phyloP scores from a whole-genome alignment of 2,113 vertebrate genomes.

The Catharus fuscescens region DNA sequence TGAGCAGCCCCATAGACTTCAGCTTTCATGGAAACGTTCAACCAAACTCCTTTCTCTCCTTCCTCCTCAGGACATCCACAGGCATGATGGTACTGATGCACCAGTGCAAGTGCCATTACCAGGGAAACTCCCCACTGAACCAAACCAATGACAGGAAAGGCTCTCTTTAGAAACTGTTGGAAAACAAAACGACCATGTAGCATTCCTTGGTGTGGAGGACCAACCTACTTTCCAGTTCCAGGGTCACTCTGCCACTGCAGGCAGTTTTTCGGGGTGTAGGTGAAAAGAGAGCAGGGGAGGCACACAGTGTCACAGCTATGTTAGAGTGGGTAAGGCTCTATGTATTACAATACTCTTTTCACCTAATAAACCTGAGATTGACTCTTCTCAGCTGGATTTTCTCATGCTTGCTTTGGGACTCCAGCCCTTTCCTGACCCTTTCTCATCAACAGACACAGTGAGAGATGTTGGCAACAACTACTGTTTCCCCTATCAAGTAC shows the following conservation, averaged over 20 bases:
- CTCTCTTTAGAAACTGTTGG: slow-evolving; percentile 12
- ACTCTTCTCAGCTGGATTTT: slow-evolving; percentile 26
- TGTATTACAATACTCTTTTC: background rate
- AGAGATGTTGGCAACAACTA: slow-evolving; percentile 4
- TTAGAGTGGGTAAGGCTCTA: background rate
- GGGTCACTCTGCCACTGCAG: background rate
- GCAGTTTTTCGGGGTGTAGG: background rate
- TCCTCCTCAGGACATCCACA: background rate
- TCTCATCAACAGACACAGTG: background rate
- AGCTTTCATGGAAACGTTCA: background rate
- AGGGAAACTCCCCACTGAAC: background rate
- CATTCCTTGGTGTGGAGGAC: background rate
- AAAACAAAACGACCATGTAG: background rate
- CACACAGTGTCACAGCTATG: background rate
- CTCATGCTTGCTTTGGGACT: background rate
- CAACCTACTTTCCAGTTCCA: background rate
- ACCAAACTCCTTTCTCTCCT: background rate
- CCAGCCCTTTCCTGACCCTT: background rate
- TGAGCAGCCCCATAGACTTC: background rate
- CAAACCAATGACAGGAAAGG: background rate
- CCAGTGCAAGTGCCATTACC: background rate
- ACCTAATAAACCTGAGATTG: slow-evolving; percentile 55
- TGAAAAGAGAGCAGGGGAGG: background rate
- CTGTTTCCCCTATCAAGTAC: background rate
- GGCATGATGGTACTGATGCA: background rate